Conservation (phyloP, 2,113 vertebrate species). For the Embiotoca jacksoni region DNA sequence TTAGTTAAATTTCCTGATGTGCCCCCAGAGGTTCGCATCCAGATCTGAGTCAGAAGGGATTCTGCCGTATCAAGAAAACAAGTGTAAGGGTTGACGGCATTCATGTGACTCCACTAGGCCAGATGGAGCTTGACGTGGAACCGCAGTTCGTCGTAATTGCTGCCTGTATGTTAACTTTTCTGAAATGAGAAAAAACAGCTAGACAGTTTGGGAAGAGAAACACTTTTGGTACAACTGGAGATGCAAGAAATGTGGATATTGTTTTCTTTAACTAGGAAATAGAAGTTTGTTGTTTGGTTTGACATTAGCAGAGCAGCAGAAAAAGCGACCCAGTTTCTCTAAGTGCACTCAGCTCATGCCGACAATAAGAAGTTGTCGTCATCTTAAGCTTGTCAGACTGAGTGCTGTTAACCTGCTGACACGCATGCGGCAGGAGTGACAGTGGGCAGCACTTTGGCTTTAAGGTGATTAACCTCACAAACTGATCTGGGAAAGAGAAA, state of each 20-base stretch:
- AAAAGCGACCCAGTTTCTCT: slow-evolving; percentile 3
- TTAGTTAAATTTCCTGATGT: slow-evolving; percentile 13
- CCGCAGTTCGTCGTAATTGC: slow-evolving; percentile 46
- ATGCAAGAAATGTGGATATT: not conserved
- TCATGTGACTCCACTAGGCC: slow-evolving; percentile 18
- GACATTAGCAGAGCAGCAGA: not conserved
- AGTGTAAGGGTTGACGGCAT: slow-evolving; percentile 20
- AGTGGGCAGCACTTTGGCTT: slow-evolving; percentile 21
- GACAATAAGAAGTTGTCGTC: not conserved
- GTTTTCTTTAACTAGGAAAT: not conserved
- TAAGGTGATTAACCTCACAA: slow-evolving; percentile 35
- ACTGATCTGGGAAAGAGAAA: slow-evolving; percentile 23
- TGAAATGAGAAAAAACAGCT: slow-evolving; percentile 5
- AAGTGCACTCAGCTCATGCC: not conserved
- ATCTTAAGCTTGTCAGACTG: slow-evolving; percentile 22
- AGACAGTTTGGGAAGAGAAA: not conserved
- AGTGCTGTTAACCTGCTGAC: slow-evolving; percentile 41
- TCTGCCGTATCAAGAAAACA: slow-evolving; percentile 13
- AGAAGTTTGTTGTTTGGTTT: not conserved
- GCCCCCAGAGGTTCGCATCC: not conserved
- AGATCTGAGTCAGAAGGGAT: slow-evolving; percentile 15
- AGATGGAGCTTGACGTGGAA: slow-evolving; percentile 51
- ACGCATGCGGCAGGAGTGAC: not conserved
- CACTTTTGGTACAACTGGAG: not conserved
- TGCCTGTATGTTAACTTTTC: slow-evolving; percentile 36